Evolutionary conservation across 1,140 invertebrate species (phyloP), one percentile per base, ranked within the genome.

Genomic region (Zeugodacus cucurbitae): DNA sequence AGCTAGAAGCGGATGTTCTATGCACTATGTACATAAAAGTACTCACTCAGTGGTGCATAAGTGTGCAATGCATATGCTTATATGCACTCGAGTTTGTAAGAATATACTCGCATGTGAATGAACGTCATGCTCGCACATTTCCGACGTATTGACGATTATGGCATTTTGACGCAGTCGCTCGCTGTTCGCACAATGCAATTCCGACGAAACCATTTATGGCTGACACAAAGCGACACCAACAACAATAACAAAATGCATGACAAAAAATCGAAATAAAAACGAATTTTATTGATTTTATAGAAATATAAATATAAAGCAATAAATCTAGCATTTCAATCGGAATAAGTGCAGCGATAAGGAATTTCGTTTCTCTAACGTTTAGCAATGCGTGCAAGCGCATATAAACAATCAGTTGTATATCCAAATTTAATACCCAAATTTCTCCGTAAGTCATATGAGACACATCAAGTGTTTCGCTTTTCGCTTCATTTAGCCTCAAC

Each of bases 171-270:
- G 74, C 74, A 54, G 20, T 48, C 44, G 26, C 29, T 82, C 74
- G 41, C 41, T 48, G 26, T 26, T 82, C 44, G 74, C 41, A 48
- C 41, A 82, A 82, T 82, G 74, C 74, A 54, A 82, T 29, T 82
- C 74, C 74, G 74, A n/a, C 41, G n/a, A 48, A 82, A 48, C 74
- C 74, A 41, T 82, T 82, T 82, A 82, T 22, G 74, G 74, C 74
- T 26, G 41, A 41, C 22, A 26, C 74, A 48, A 26, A 82, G 34
- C n/a, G 34, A 74, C 22, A 20, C 22, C 20, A n/a, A 74, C 32
- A 54, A 48, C 10, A 82, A 82, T 82, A 82, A 44, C 7, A 34
- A 17, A 74, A 74, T 34, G 37, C 37, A 74, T 34, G 37, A 54
- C 14, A 54, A 17, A 54, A 54, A 54, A 2, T 1, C 2, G 17